A percentile compares a stretch with the other conserved stretches of the same genome.
Conservation (phyloP, 2,797 vertebrate species). For the Sebastiscus albofasciatus region DNA sequence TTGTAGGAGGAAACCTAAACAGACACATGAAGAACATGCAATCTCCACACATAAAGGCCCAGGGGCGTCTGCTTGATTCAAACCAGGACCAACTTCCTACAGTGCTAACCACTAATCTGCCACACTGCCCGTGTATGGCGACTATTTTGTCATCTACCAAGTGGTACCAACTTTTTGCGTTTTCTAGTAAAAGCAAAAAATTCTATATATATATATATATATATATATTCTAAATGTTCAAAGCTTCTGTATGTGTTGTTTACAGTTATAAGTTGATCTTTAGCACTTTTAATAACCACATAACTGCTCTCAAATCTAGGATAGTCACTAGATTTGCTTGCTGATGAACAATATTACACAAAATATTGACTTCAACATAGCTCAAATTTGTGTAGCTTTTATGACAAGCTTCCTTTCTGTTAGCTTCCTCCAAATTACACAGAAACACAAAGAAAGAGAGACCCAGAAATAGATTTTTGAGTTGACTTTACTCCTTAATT, state of each 20-base stretch:
- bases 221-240: neutral
- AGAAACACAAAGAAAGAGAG: neutral
- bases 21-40: neutral
- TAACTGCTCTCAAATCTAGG: neutral
- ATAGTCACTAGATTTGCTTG: neutral
- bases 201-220: too few species aligned
- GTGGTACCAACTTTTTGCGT: neutral
- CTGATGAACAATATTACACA: neutral
- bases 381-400: neutral
- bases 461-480: neutral
- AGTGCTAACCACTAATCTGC: neutral
- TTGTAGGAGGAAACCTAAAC: neutral
- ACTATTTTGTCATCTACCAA: neutral
- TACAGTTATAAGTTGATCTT: neutral
- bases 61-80: neutral
- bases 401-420: neutral
- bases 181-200: neutral
- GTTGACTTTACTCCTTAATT: constrained; percentile 57
- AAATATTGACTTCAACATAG: neutral
- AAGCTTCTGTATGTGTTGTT: neutral
- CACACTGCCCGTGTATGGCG: neutral
- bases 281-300: neutral
- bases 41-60: neutral
- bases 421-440: neutral
- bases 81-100: neutral